A percentile compares a stretch with the other conserved stretches of the same genome.
These are phyloP conservation scores for Eristalis pertinax DNA, from an alignment of 2,888 invertebrate species.

Conservation along the genomic window DNA sequence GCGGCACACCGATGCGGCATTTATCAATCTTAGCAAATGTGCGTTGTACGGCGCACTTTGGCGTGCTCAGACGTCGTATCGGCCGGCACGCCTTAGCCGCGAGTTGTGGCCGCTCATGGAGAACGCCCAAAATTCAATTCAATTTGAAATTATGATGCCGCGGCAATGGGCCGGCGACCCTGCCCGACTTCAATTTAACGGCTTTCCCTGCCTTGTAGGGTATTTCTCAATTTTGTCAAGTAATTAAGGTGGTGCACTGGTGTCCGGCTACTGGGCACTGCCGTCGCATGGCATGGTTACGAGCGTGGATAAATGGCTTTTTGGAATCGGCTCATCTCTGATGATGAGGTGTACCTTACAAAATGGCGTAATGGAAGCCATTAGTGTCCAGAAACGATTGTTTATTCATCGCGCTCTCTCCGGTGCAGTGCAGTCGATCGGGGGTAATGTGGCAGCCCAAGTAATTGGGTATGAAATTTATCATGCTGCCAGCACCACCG, in stretches of 20 bases:
- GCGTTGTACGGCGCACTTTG: not conserved
- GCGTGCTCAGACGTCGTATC: slow-evolving; percentile 6
- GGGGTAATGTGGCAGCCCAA: not conserved
- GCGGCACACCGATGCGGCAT: slow-evolving; percentile 16
- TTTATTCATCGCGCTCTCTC: not conserved
- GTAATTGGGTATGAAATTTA: not conserved
- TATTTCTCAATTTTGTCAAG: not conserved
- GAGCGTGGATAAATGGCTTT: not conserved
- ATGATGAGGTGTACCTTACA: not conserved
- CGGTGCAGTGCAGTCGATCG: not conserved
- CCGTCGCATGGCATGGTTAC: not conserved
- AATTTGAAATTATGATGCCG: slow-evolving; percentile 33
- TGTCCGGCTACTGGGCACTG: not conserved
- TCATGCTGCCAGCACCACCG: not conserved
- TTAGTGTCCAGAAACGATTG: not conserved
- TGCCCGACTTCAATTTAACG: not conserved
- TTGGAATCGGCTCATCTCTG: not conserved
- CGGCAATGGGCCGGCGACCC: slow-evolving; percentile 19
- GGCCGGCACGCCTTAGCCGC: slow-evolving; percentile 5
- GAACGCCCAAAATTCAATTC: slow-evolving; percentile 48
- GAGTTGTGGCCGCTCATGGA: slow-evolving; percentile 7
- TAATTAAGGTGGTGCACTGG: not conserved
- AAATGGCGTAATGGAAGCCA: not conserved
- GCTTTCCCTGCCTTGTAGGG: not conserved
- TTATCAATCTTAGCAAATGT: slow-evolving; percentile 44